Evolutionary conservation across 2,797 vertebrate genomes (phyloP).

Genomic region (Silurus lanzhouensis): DNA sequence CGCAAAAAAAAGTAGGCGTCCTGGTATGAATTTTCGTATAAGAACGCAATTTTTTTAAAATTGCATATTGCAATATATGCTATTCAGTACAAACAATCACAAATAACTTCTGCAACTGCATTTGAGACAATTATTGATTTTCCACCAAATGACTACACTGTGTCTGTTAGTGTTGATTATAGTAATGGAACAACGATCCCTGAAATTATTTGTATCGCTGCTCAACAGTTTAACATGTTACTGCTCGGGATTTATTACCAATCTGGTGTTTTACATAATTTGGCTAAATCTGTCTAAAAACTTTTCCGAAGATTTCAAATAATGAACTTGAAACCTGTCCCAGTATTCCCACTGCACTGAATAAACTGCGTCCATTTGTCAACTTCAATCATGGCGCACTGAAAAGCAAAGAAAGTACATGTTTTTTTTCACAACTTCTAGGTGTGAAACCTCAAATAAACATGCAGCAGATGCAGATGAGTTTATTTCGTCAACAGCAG

Average conservation of each 20-base stretch:
- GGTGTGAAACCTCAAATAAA: background rate
- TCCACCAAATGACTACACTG: too few relatives aligned
- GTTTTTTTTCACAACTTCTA: background rate
- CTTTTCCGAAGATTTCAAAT: background rate
- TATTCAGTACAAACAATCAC: background rate
- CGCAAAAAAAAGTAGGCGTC: background rate
- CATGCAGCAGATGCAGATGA: background rate
- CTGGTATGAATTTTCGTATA: slow-evolving; percentile 28
- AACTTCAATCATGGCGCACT: background rate
- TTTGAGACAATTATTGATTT: background rate
- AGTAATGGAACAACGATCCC: background rate
- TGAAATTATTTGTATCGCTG: background rate
- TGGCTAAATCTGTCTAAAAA: background rate
- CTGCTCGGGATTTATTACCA: background rate
- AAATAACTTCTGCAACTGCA: background rate
- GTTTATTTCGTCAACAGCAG: background rate
- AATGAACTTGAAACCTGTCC: background rate
- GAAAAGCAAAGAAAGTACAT: background rate
- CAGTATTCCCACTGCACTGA: background rate
- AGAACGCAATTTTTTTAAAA: too few relatives aligned
- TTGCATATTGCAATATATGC: too few relatives aligned
- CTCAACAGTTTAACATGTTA: background rate
- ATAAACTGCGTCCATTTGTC: background rate
- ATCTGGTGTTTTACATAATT: background rate
- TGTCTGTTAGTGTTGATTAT: background rate